Conservation (phyloP, 2,888 invertebrate species). For the Pristionchus fissidentatus region DNA sequence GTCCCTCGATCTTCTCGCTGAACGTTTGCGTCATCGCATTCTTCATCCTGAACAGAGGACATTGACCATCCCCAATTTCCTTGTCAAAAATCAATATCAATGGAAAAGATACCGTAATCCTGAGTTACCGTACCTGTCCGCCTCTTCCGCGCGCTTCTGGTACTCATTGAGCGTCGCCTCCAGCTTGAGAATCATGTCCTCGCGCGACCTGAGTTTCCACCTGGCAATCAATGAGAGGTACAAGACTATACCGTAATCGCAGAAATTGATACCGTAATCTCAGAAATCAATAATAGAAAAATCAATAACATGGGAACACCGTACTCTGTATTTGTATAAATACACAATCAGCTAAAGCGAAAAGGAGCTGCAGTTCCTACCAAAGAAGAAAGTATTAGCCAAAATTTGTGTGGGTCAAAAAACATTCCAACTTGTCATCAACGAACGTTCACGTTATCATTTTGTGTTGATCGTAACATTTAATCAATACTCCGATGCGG, state of each 20-base stretch:
- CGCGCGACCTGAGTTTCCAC: conserved; percentile 49
- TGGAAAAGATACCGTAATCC: background rate
- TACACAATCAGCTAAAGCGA: no score
- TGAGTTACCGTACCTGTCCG: conserved; percentile 7
- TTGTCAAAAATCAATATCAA: no score
- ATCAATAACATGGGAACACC: background rate
- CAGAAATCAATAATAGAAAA: background rate
- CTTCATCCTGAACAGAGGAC: conserved; percentile 37
- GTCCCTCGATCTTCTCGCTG: conserved; percentile 42
- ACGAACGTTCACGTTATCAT: no score
- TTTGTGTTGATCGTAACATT: no score
- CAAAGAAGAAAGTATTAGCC: no score
- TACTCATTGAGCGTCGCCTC: conserved; percentile 67
- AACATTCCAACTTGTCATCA: no score
- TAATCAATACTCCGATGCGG: no score
- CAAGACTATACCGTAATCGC: no score
- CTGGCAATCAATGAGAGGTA: background rate
- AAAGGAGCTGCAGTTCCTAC: no score
- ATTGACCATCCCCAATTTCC: no score
- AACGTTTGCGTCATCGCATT: conserved; percentile 41
- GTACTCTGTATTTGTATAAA: no score
- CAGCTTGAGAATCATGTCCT: conserved; percentile 70
- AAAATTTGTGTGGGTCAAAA: no score
- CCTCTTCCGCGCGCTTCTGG: conserved; percentile 54
- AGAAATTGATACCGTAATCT: background rate